Percentiles rank a stretch among this genome's conserved stretches.
phyloP scores from a whole-genome alignment of 1,140 invertebrate species.

The Littorina saxatilis region DNA sequence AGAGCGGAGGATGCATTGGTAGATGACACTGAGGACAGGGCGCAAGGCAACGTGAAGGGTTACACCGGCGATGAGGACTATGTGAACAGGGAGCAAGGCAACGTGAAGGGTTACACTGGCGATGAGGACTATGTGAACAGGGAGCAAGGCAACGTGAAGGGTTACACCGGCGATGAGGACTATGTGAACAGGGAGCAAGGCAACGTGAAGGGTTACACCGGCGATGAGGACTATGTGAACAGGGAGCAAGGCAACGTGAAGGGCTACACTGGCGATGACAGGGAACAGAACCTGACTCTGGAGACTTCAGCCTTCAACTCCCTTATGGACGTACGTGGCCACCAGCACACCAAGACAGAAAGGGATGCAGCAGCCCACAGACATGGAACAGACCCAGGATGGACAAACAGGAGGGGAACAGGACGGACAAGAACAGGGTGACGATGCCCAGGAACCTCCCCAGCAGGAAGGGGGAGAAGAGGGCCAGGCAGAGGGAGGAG shows the following conservation, averaged over 20 bases:
- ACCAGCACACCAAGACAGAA: conserved; percentile 18
- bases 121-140: background rate
- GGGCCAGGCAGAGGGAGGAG: background rate
- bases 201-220: too few species aligned
- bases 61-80: conserved; percentile 6
- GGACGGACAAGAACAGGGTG: background rate
- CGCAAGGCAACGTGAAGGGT: background rate
- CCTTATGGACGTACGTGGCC: background rate
- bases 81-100: background rate
- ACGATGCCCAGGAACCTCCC: background rate
- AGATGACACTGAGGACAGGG: background rate
- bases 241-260: background rate
- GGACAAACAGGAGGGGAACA: background rate
- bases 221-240: background rate
- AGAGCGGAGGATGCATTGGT: background rate
- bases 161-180: conserved; percentile 1
- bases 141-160: background rate
- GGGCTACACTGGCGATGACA: conserved; percentile 1
- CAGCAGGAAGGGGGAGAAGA: background rate
- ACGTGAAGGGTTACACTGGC: background rate
- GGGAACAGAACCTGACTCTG: background rate
- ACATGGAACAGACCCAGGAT: background rate
- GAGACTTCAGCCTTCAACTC: background rate
- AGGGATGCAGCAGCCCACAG: background rate
- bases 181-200: conserved; percentile 6